phyloP scores from a whole-genome alignment of 92 coral and sea anemone species.

The Paragorgia papillata region DNA sequence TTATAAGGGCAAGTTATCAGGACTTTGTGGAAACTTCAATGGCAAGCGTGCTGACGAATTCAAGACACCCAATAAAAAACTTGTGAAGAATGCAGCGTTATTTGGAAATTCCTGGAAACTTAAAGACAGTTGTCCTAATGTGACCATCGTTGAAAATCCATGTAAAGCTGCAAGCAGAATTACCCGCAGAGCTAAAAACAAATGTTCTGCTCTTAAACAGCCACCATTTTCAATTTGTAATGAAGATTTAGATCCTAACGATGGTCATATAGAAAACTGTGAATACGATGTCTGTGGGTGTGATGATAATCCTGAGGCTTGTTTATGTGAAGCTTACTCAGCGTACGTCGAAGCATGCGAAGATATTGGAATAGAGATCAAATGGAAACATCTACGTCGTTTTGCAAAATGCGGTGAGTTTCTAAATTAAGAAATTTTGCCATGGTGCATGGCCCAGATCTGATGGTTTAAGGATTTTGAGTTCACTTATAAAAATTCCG shows the following conservation, averaged over 20 bases:
- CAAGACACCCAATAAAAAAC: slow-evolving; percentile 11
- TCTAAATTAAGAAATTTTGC: too few relatives aligned
- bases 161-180: slow-evolving; percentile 1
- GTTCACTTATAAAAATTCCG: not conserved
- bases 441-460: too few relatives aligned
- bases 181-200: not conserved
- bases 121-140: slow-evolving; percentile 14
- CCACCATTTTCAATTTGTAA: slow-evolving; percentile 25
- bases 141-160: slow-evolving; percentile 4
- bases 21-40: slow-evolving; percentile 34
- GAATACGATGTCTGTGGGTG: slow-evolving; percentile 29
- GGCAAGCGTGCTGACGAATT: slow-evolving; percentile 19
- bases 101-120: slow-evolving; percentile 37
- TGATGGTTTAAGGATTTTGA: too few relatives aligned
- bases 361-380: slow-evolving; percentile 5
- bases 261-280: slow-evolving; percentile 25
- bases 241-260: slow-evolving; percentile 3
- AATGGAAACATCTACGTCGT: slow-evolving; percentile 8
- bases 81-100: slow-evolving; percentile 10
- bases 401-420: slow-evolving; percentile 20
- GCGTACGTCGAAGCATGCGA: slow-evolving; percentile 17
- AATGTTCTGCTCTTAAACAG: slow-evolving; percentile 12
- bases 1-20: slow-evolving; percentile 24
- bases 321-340: slow-evolving; percentile 20
- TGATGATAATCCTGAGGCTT: slow-evolving; percentile 10